Conservation (phyloP, 2,888 invertebrate species). For the Cerastoderma edule region DNA sequence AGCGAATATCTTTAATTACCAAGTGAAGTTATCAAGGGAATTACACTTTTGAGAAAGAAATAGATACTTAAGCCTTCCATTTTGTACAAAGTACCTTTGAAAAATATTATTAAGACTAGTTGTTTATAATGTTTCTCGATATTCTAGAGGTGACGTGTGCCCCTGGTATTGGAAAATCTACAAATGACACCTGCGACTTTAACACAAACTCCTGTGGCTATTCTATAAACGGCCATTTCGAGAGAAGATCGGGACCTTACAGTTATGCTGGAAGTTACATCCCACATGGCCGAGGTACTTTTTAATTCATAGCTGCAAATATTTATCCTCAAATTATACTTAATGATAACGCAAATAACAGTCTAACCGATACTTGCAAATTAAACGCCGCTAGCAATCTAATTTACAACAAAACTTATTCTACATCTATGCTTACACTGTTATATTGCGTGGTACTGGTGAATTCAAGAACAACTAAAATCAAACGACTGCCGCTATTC, state of each 20-base stretch:
- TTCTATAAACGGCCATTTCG: slow-evolving; percentile 15
- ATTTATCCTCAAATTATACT: neutral
- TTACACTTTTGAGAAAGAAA: neutral
- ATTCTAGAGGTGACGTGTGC: neutral
- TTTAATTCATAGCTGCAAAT: neutral
- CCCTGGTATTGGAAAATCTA: neutral
- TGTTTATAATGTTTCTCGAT: neutral
- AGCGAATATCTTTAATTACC: neutral
- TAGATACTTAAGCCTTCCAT: neutral
- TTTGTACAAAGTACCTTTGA: neutral
- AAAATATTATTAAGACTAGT: neutral
- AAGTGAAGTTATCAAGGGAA: neutral
- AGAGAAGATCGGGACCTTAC: neutral
- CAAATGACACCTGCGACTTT: slow-evolving; percentile 13
- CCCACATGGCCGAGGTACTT: slow-evolving; percentile 3
- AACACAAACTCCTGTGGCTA: slow-evolving; percentile 3
- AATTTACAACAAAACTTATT: neutral
- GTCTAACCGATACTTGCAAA: neutral
- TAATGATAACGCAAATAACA: neutral
- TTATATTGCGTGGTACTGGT: neutral
- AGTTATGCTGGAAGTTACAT: neutral
- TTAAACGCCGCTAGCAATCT: neutral
- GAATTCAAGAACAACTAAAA: too few relatives aligned
- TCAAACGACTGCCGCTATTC: too few relatives aligned
- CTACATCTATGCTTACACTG: neutral